These are phyloP conservation scores for Pantherophis vulpinus DNA, from an alignment of 2,797 vertebrate species.

Conservation along the genomic window DNA sequence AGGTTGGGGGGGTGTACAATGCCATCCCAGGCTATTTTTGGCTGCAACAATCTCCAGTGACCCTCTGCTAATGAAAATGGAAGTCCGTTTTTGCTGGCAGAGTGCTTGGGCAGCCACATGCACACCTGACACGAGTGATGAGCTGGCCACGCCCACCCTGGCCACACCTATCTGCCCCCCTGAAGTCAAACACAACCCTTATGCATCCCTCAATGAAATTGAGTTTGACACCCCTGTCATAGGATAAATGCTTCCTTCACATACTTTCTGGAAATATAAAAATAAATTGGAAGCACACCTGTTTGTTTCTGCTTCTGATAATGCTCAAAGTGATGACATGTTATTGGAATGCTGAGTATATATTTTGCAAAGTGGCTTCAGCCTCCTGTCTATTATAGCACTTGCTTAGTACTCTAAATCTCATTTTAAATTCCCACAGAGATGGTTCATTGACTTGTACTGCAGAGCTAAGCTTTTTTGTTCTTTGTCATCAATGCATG, in stretches of 20 bases:
- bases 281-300: background rate
- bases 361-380: conserved; percentile 24
- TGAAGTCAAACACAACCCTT: no score
- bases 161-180: no score
- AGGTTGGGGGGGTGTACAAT: accelerated
- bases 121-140: no score
- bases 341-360: conserved; percentile 23
- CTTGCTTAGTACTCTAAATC: conserved; percentile 22
- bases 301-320: background rate
- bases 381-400: background rate
- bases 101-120: no score
- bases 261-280: background rate
- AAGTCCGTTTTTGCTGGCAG: no score
- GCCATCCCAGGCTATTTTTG: no score
- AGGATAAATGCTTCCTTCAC: background rate
- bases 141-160: no score
- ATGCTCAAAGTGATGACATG: background rate
- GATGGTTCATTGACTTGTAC: conserved; percentile 36
- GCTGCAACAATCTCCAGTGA: no score
- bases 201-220: no score
- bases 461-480: conserved; percentile 43
- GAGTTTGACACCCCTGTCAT: no score
- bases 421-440: conserved; percentile 7
- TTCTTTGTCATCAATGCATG: conserved; percentile 32
- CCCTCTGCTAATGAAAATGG: no score